Conservation (phyloP, 2,888 invertebrate species). For the Melieria picta region DNA sequence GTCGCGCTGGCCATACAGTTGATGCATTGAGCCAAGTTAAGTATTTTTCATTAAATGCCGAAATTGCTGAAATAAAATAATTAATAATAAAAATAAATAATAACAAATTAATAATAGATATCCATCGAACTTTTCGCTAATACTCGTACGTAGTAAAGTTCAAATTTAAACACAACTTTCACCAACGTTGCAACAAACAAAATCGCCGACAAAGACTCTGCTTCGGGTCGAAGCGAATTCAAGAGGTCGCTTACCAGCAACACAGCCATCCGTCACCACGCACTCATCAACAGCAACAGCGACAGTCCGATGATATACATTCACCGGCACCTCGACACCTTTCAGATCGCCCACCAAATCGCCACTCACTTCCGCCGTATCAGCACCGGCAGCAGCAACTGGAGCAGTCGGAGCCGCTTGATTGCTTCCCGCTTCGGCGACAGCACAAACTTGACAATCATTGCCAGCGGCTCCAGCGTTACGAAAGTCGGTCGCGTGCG, state of each 20-base stretch:
- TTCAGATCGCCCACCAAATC: conserved; percentile 22
- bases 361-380: conserved; percentile 23
- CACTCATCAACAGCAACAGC: conserved; percentile 4
- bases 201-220: no score
- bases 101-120: no score
- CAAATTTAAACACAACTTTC: no score
- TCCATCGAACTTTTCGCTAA: no score
- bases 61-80: no score
- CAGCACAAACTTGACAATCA: conserved; percentile 8
- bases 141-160: no score
- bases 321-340: conserved; percentile 17
- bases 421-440: neutral
- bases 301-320: conserved; percentile 18
- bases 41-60: no score
- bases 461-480: neutral
- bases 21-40: no score
- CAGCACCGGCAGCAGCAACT: neutral
- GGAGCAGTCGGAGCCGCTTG: neutral
- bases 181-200: no score
- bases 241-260: conserved; percentile 9
- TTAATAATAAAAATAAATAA: no score
- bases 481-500: neutral
- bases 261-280: neutral
- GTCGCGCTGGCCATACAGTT: no score
- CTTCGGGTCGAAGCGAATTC: no score